These are phyloP conservation scores for Rhinella marina DNA, from an alignment of 2,797 vertebrate genomes.

Conservation along the genomic window DNA sequence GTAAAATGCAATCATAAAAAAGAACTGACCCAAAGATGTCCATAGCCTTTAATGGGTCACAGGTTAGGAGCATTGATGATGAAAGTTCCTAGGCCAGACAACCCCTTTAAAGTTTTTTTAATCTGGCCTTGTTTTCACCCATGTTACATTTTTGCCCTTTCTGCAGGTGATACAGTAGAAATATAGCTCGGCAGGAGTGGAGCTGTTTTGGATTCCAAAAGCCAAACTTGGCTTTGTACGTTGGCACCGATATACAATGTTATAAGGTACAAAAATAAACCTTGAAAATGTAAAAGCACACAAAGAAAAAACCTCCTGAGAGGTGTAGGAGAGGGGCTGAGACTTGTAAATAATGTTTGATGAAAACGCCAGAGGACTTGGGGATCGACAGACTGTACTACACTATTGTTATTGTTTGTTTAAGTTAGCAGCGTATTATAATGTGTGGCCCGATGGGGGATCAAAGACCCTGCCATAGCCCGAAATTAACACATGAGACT, in stretches of 20 bases:
- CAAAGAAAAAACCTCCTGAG: not conserved
- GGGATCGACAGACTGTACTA: conserved; percentile 22
- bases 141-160: not conserved
- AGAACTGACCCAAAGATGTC: too few relatives aligned
- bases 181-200: conserved; percentile 21
- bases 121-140: conserved; percentile 6
- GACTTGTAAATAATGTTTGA: conserved; percentile 34
- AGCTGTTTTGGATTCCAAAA: conserved; percentile 38
- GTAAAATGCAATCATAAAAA: too few relatives aligned
- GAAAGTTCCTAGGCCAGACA: too few relatives aligned
- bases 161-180: conserved; percentile 37
- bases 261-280: conserved; percentile 42
- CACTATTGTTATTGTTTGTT: conserved; percentile 52
- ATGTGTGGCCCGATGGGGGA: conserved; percentile 32
- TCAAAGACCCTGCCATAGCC: conserved; percentile 52
- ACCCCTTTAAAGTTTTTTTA: not conserved
- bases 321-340: conserved; percentile 21
- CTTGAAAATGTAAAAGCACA: conserved; percentile 51
- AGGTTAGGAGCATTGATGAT: too few relatives aligned
- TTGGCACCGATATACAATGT: conserved; percentile 29
- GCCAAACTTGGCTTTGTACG: conserved; percentile 37
- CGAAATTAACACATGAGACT: conserved; percentile 45
- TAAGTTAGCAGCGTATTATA: conserved; percentile 41
- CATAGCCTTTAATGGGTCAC: too few relatives aligned
- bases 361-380: conserved; percentile 9